Conservation (phyloP, 1,140 invertebrate species). For the Hycleus phaleratus region DNA sequence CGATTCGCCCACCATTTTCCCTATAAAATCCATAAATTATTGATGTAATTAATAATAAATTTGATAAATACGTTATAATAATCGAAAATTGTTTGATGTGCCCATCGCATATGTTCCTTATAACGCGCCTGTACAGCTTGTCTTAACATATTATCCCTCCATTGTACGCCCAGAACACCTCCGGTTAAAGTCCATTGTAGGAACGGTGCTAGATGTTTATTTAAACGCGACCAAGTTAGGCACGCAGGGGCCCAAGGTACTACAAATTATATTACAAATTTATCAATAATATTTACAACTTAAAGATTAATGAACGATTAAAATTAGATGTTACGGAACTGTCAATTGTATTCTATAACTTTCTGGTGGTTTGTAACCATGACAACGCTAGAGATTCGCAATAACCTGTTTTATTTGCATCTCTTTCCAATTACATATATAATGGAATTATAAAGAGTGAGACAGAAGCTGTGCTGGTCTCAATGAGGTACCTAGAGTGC, state of each 20-base stretch:
- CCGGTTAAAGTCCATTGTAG: slow-evolving; percentile 53
- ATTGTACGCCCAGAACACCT: slow-evolving; percentile 52
- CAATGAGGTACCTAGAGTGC: no score
- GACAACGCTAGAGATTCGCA: no score
- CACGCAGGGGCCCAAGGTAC: slow-evolving; percentile 58
- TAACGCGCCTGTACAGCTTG: slow-evolving; percentile 34
- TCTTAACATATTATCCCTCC: slow-evolving; percentile 49
- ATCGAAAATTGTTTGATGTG: slow-evolving; percentile 47
- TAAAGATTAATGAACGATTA: no score
- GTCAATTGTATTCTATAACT: no score
- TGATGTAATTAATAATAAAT: background rate
- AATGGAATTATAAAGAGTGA: no score
- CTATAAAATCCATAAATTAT: slow-evolving; percentile 22
- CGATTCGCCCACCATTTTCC: slow-evolving; percentile 38
- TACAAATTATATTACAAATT: slow-evolving; percentile 28
- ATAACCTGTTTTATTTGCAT: no score
- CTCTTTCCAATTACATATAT: no score
- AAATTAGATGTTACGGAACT: no score
- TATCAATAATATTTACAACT: no score
- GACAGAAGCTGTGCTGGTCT: no score
- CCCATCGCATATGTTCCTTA: slow-evolving; percentile 40
- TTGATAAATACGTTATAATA: slow-evolving; percentile 45
- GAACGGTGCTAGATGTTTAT: slow-evolving; percentile 56
- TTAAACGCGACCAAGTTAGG: slow-evolving; percentile 59
- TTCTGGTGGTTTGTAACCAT: no score